These are phyloP conservation scores for Equus quagga DNA, from an alignment of 2,113 vertebrate species.

Conservation along the genomic window DNA sequence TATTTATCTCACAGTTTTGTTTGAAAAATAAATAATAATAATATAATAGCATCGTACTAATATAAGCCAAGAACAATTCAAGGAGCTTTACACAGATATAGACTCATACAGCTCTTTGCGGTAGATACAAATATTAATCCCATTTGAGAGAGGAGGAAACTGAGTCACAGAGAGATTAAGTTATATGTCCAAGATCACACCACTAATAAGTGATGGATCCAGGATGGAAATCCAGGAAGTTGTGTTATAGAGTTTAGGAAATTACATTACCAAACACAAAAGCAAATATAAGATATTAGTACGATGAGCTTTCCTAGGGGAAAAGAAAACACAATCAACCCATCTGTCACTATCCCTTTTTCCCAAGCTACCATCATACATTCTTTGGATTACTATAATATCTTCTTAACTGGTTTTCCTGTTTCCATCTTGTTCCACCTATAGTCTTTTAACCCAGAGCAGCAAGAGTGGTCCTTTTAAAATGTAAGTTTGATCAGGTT, in stretches of 20 bases:
- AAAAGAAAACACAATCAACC: neutral
- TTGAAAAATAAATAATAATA: neutral
- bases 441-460: neutral
- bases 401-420: neutral
- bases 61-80: neutral
- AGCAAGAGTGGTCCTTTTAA: neutral
- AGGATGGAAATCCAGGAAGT: neutral
- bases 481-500: neutral
- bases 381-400: neutral
- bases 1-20: neutral
- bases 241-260: neutral
- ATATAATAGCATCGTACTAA: neutral
- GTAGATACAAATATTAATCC: neutral
- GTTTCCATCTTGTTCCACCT: neutral
- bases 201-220: neutral
- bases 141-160: neutral
- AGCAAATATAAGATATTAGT: neutral
- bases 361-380: neutral
- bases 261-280: neutral
- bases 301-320: neutral
- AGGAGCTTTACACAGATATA: neutral
- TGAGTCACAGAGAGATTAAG: neutral
- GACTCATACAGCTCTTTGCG: neutral
- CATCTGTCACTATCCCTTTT: neutral
- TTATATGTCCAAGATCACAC: neutral